Conservation (phyloP, 2,113 vertebrate genomes). For the Tiliqua scincoides region DNA sequence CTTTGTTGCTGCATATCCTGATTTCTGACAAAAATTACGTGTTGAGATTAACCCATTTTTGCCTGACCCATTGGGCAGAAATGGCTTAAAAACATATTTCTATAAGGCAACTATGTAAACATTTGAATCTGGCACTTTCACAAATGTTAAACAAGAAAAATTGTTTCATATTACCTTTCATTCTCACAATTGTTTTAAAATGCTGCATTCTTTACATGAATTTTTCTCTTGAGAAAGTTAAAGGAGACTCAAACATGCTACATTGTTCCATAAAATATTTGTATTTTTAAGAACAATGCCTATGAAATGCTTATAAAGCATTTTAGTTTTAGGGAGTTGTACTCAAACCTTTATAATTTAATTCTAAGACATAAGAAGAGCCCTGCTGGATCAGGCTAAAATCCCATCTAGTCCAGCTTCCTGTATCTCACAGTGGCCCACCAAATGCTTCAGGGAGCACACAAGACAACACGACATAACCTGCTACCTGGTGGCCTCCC, state of each 20-base stretch:
- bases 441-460: too few species aligned
- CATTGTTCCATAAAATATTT: too few species aligned
- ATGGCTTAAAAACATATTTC: neutral
- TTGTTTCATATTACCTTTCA: neutral
- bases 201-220: neutral
- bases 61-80: neutral
- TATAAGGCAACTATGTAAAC: neutral
- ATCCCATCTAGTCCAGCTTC: too few species aligned
- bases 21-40: neutral
- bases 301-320: neutral
- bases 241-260: neutral
- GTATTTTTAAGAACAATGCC: too few species aligned
- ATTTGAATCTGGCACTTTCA: neutral
- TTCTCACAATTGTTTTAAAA: neutral
- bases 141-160: neutral
- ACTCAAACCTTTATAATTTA: neutral
- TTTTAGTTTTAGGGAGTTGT: neutral
- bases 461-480: too few species aligned
- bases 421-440: too few species aligned
- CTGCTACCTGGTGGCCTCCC: too few species aligned
- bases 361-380: too few species aligned
- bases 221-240: neutral
- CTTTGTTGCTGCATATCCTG: too few species aligned
- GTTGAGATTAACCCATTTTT: too few species aligned
- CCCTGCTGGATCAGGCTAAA: too few species aligned